phyloP scores from a whole-genome alignment of 2,888 invertebrate species.

The Panzeria rudis region DNA sequence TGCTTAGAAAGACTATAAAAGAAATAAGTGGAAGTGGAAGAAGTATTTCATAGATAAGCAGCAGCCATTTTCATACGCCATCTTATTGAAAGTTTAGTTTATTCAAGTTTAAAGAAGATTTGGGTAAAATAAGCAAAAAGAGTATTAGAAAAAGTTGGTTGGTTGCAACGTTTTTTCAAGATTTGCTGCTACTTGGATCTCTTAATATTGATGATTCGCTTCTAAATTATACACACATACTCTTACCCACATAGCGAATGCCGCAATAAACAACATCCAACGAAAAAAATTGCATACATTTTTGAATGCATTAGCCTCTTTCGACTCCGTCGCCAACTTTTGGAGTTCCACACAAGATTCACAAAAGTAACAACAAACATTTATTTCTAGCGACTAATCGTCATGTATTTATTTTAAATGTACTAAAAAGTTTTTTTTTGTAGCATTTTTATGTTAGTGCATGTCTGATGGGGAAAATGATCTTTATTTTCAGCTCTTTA shows the following conservation, averaged over 20 bases:
- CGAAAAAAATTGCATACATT: neutral
- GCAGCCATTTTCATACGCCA: slow-evolving; percentile 22
- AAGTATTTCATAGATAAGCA: slow-evolving; percentile 51
- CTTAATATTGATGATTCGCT: slow-evolving; percentile 60
- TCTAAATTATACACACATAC: slow-evolving; percentile 7
- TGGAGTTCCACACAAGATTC: neutral
- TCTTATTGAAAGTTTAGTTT: slow-evolving; percentile 22
- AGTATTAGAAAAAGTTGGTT: slow-evolving; percentile 40
- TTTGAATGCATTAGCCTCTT: neutral
- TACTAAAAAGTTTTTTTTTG: slow-evolving; percentile 33
- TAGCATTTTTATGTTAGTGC: slow-evolving; percentile 73
- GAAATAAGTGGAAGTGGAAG: slow-evolving; percentile 1
- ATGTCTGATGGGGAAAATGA: slow-evolving; percentile 74
- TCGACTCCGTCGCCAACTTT: neutral
- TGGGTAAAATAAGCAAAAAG: neutral
- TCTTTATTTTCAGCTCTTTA: slow-evolving; percentile 18
- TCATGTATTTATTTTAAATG: slow-evolving; percentile 49
- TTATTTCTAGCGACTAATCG: slow-evolving; percentile 58
- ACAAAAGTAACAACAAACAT: neutral
- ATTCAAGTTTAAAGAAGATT: neutral
- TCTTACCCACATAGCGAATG: neutral
- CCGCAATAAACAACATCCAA: slow-evolving; percentile 51
- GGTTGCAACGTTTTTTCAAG: slow-evolving; percentile 74
- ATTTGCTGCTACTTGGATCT: slow-evolving; percentile 75
- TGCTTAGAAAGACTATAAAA: slow-evolving; percentile 25